Evolutionary conservation across 35 echinoderm and acorn worm species (phyloP), one percentile per base, ranked within the genome.

Genomic region (Amphiura filiformis): DNA sequence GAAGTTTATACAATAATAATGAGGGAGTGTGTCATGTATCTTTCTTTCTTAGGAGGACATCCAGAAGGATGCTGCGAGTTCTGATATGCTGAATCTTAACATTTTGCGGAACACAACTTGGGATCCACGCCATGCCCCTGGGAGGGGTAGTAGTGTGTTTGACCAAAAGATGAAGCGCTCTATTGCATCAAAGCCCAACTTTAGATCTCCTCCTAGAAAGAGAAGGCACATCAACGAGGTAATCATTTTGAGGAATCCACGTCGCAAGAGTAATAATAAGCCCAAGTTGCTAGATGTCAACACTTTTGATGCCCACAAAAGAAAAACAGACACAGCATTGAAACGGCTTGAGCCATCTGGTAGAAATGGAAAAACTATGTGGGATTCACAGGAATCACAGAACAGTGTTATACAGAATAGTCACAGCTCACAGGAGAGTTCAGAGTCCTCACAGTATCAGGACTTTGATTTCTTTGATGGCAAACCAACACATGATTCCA

Each of bases 201-300:
- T 65, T 17, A 85, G 31, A 32, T 80, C 89, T 34, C 82, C 89
- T 26, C 89, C 82, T 7, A 91, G 52, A 34, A 91, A 91, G 33
- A 80, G 89, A 35, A 34, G 82, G 18, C 89, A 91, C 41, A 82
- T 82, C 40, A 83, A 91, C 31, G 81, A 91, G 18, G 89, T 91
- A 17, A 91, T 91, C 82, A 91, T 91, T 35, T 34, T 91, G 32
- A 61, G 89, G 70, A 82, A 83, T 37, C 89, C 89, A 0, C 84
- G 75, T 40, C 82, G 76, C 26, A 38, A 57, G 26, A 26, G 39
- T 7, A 81, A 44, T n/a, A n/a, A n/a, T n/a, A n/a, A n/a, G n/a
- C n/a, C n/a, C n/a, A n/a, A n/a, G n/a, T n/a, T n/a, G n/a, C n/a
- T n/a, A n/a, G n/a, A n/a, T n/a, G n/a, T n/a, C n/a, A n/a, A n/a